A percentile compares a stretch with the other conserved stretches of the same genome.
phyloP scores from a whole-genome alignment of 2,797 vertebrate species.

The Gastrophryne carolinensis region DNA sequence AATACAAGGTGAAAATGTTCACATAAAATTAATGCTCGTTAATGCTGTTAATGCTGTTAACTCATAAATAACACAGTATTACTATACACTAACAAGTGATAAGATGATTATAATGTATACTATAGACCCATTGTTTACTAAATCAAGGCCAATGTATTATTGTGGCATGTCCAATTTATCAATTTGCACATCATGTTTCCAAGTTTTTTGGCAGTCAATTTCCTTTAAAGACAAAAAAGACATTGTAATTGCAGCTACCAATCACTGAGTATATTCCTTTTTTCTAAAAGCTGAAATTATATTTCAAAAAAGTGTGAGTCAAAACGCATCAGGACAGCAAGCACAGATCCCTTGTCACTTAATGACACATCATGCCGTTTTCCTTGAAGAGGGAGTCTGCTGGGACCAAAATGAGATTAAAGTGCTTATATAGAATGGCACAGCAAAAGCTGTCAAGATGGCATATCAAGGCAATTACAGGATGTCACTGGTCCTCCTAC shows the following conservation, averaged over 20 bases:
- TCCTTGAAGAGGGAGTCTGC: slow-evolving; percentile 32
- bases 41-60: too few relatives aligned
- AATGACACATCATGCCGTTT: slow-evolving; percentile 32
- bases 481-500: slow-evolving; percentile 22
- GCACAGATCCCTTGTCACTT: slow-evolving; percentile 38
- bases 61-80: too few relatives aligned
- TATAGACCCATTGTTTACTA: background rate
- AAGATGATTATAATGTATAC: too few relatives aligned
- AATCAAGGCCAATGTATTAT: background rate
- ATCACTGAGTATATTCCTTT: slow-evolving; percentile 23
- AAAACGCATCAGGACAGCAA: slow-evolving; percentile 14
- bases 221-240: slow-evolving; percentile 17
- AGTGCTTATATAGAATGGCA: slow-evolving; percentile 36
- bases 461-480: slow-evolving; percentile 47
- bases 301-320: slow-evolving; percentile 26
- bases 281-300: slow-evolving; percentile 34
- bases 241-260: slow-evolving; percentile 5
- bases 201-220: slow-evolving; percentile 20
- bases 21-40: too few relatives aligned
- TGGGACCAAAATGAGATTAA: slow-evolving; percentile 49
- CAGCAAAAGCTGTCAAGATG: slow-evolving; percentile 41
- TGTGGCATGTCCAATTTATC: background rate
- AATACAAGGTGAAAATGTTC: too few relatives aligned
- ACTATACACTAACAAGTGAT: too few relatives aligned
- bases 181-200: slow-evolving; percentile 9